Percentiles rank a stretch among this genome's conserved stretches.
These are phyloP conservation scores for Drosophila stalkeri DNA, from an alignment of 2,888 invertebrate genomes.

Conservation along the genomic window DNA sequence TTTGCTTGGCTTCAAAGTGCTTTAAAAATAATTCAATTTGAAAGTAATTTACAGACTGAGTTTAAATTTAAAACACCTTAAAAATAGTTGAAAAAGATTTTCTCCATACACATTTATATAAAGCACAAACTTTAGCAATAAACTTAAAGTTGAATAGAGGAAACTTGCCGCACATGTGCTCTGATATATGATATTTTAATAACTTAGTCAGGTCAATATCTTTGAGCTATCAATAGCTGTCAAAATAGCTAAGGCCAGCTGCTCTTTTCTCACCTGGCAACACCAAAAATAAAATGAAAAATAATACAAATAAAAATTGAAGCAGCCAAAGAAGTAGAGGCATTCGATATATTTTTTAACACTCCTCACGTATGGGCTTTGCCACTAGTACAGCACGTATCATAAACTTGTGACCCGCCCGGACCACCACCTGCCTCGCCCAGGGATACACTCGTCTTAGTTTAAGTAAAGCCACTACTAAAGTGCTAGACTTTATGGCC, in stretches of 20 bases:
- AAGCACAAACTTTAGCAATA: not conserved
- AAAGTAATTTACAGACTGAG: not conserved
- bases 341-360: slow-evolving; percentile 43
- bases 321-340: not conserved
- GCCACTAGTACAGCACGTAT: slow-evolving; percentile 4
- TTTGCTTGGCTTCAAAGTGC: not conserved
- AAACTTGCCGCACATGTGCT: not conserved
- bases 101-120: not conserved
- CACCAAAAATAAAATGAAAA: too few relatives aligned
- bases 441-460: slow-evolving; percentile 28
- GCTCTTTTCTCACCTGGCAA: slow-evolving; percentile 16
- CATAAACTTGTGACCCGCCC: slow-evolving; percentile 24
- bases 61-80: not conserved
- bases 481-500: slow-evolving; percentile 64
- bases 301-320: too few relatives aligned
- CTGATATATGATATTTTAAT: slow-evolving; percentile 10
- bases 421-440: too few relatives aligned
- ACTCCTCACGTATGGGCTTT: slow-evolving; percentile 28
- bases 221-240: slow-evolving; percentile 23
- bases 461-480: slow-evolving; percentile 71
- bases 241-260: slow-evolving; percentile 6
- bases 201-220: slow-evolving; percentile 5
- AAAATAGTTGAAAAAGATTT: not conserved
- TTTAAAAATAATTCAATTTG: not conserved
- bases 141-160: not conserved